phyloP scores from a whole-genome alignment of 2,113 vertebrate species.

The Tetraodon nigroviridis region DNA sequence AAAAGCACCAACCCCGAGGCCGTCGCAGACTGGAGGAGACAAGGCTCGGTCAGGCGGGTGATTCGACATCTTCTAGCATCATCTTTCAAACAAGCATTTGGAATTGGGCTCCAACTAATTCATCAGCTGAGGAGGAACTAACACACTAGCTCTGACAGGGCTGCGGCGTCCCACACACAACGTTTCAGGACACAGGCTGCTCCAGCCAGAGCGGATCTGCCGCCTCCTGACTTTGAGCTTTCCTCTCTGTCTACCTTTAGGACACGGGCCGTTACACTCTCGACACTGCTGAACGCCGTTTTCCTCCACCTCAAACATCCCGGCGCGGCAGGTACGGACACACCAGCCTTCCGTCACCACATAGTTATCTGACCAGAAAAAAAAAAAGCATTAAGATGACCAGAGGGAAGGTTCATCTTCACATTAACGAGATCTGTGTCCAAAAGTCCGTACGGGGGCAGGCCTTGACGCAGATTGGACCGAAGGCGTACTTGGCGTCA shows the following conservation, averaged over 20 bases:
- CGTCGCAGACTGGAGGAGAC: slow-evolving; percentile 75
- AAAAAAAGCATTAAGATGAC: background rate
- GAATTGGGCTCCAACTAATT: no score
- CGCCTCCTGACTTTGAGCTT: background rate
- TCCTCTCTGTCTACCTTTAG: slow-evolving; percentile 80
- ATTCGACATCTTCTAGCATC: background rate
- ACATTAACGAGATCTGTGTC: no score
- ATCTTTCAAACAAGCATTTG: no score
- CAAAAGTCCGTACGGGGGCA: slow-evolving; percentile 82
- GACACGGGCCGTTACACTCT: slow-evolving; percentile 77
- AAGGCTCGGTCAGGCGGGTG: background rate
- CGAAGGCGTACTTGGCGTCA: slow-evolving; percentile 86
- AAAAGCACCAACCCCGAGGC: slow-evolving; percentile 80
- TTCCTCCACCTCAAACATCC: slow-evolving; percentile 82
- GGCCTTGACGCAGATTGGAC: slow-evolving; percentile 85
- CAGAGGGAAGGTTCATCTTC: background rate
- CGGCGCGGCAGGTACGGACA: slow-evolving; percentile 71
- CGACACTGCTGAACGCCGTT: slow-evolving; percentile 77
- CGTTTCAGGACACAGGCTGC: no score
- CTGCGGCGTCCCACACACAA: no score
- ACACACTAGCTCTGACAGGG: no score
- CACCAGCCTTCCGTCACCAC: slow-evolving; percentile 89
- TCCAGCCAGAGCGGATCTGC: background rate
- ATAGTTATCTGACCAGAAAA: slow-evolving; percentile 83
- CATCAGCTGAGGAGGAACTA: no score